Evolutionary conservation across 2,888 invertebrate genomes (phyloP).

Genomic region (Athalia rosae): DNA sequence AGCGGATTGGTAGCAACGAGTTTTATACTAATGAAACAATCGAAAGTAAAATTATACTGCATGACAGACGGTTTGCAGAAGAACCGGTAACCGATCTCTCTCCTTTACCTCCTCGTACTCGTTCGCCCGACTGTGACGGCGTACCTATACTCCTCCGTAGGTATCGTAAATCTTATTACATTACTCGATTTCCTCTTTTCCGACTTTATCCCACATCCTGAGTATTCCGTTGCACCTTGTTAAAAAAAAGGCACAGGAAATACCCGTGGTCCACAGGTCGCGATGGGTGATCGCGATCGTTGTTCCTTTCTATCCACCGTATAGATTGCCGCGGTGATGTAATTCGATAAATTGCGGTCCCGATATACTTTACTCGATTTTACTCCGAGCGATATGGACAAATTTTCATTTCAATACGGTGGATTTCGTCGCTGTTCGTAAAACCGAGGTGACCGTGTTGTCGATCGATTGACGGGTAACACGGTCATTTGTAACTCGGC

Average conservation of each 20-base stretch:
- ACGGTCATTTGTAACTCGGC: conserved; percentile 12
- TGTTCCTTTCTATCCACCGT: conserved; percentile 20
- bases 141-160: not conserved
- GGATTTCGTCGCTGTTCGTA: not conserved
- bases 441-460: not conserved
- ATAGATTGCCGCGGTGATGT: not conserved
- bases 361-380: not conserved
- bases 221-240: conserved; percentile 6
- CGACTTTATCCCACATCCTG: conserved; percentile 42
- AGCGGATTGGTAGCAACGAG: conserved; percentile 41
- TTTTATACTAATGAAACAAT: conserved; percentile 57
- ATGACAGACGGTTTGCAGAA: conserved; percentile 59
- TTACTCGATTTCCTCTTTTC: conserved; percentile 34
- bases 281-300: conserved; percentile 23
- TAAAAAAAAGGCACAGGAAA: conserved; percentile 34
- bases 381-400: too few species aligned
- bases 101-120: conserved; percentile 26
- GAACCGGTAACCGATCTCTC: conserved; percentile 40
- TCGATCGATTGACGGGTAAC: conserved; percentile 1
- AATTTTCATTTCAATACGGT: not conserved
- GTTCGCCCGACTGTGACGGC: conserved; percentile 20
- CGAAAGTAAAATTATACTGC: conserved; percentile 70
- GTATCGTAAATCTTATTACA: conserved; percentile 40
- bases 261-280: conserved; percentile 16
- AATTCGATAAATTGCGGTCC: conserved; percentile 15